Conservation (phyloP, 92 coral and sea anemone genomes). For the Heliopora coerulea region DNA sequence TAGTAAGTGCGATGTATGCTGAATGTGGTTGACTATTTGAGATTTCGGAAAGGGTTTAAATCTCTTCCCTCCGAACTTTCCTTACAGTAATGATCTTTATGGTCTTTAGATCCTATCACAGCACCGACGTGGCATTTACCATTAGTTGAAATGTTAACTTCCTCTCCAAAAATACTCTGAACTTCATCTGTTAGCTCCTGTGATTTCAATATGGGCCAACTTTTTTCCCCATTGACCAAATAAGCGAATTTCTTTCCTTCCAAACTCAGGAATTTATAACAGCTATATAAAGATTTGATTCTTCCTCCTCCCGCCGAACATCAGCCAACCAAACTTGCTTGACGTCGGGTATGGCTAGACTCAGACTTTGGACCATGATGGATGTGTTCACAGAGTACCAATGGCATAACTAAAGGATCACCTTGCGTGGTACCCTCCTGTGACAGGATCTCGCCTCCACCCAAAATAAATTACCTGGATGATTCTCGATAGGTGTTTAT, state of each 20-base stretch:
- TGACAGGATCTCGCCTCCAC: too few relatives aligned
- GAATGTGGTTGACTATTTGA: slow-evolving; percentile 41
- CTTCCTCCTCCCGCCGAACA: slow-evolving; percentile 50
- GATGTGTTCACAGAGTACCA: slow-evolving; percentile 57
- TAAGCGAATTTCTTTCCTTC: slow-evolving; percentile 55
- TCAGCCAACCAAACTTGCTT: slow-evolving; percentile 51
- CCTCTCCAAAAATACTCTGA: slow-evolving; percentile 35
- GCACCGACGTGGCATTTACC: slow-evolving; percentile 57
- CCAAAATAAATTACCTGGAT: too few relatives aligned
- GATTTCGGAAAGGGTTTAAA: slow-evolving; percentile 33
- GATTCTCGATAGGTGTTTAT: too few relatives aligned
- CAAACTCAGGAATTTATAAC: slow-evolving; percentile 38
- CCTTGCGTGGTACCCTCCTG: too few relatives aligned
- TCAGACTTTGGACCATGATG: slow-evolving; percentile 38
- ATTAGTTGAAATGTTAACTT: slow-evolving; percentile 44
- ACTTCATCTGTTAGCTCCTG: slow-evolving; percentile 36
- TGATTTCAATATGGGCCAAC: slow-evolving; percentile 45
- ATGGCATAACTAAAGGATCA: too few relatives aligned
- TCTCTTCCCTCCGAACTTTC: slow-evolving; percentile 47
- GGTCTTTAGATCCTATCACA: slow-evolving; percentile 48
- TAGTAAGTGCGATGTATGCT: slow-evolving; percentile 33
- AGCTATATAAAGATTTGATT: slow-evolving; percentile 34
- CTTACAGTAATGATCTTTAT: slow-evolving; percentile 48
- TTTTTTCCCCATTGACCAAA: slow-evolving; percentile 49
- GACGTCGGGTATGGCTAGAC: slow-evolving; percentile 34